phyloP scores from a whole-genome alignment of 2,797 vertebrate genomes.

The Florisuga fusca region DNA sequence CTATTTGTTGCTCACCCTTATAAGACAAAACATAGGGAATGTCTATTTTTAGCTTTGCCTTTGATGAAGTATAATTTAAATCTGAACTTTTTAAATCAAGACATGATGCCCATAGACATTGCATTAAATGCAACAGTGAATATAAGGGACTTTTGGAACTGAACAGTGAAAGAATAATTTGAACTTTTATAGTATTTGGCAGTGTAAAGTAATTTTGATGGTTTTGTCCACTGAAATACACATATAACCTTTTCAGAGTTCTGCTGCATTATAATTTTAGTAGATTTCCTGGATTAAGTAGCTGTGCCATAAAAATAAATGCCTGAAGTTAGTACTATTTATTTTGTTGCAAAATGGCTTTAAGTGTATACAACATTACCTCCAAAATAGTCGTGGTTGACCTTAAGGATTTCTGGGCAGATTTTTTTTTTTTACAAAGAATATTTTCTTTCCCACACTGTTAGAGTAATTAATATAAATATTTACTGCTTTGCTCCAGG shows the following conservation, averaged over 20 bases:
- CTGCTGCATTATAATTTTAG: not conserved
- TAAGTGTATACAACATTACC: not conserved
- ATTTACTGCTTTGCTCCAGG: not conserved
- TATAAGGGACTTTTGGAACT: not conserved
- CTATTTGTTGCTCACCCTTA: constrained; percentile 24
- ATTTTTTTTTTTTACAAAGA: not conserved
- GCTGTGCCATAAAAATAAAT: constrained; percentile 32
- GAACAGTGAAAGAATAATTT: not conserved
- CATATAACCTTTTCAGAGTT: not conserved
- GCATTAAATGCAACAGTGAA: not conserved
- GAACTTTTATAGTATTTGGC: not conserved
- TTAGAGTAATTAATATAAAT: not conserved
- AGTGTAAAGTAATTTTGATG: not conserved
- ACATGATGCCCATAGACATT: not conserved
- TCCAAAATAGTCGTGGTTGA: not conserved
- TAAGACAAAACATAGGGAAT: constrained; percentile 4
- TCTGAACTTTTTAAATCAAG: not conserved
- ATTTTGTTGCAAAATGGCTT: not conserved
- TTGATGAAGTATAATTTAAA: not conserved
- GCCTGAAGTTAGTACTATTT: not conserved
- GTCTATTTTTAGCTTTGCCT: constrained; percentile 16
- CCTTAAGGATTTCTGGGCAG: not conserved
- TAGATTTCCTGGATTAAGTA: constrained; percentile 7
- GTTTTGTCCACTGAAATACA: not conserved
- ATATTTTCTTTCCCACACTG: not conserved